A percentile compares a stretch with the other conserved stretches of the same genome.
These are phyloP conservation scores for Tryphoninae sp. DNA, from an alignment of 2,888 invertebrate species.

Conservation along the genomic window DNA sequence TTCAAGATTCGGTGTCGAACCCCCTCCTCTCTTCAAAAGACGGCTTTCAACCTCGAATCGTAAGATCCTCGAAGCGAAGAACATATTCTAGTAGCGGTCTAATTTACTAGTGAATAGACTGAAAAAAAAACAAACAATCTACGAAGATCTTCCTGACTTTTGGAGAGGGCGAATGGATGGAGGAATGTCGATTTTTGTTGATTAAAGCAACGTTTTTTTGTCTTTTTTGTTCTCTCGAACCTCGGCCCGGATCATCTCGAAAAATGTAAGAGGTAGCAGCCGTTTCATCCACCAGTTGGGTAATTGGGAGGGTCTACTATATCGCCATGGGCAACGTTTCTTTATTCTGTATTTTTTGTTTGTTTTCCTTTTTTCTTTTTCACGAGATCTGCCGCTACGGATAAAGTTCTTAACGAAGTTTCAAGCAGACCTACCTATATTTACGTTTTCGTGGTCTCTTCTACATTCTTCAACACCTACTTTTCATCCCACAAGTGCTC, in stretches of 20 bases:
- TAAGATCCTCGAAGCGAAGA: too few species aligned
- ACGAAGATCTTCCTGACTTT: not conserved
- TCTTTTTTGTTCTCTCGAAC: too few species aligned
- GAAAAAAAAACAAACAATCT: too few species aligned
- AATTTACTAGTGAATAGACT: too few species aligned
- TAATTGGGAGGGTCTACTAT: conserved; percentile 49
- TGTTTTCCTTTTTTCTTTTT: conserved; percentile 8
- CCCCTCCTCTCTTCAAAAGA: not conserved
- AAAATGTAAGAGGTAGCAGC: conserved; percentile 5
- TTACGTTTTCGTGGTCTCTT: not conserved
- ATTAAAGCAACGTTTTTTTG: conserved; percentile 39
- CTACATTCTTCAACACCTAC: not conserved
- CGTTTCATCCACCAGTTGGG: conserved; percentile 27
- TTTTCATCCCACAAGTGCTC: too few species aligned
- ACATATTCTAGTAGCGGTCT: too few species aligned
- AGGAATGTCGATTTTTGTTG: conserved; percentile 15
- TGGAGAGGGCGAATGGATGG: not conserved
- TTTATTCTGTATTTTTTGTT: not conserved
- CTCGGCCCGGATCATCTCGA: not conserved
- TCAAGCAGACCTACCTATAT: conserved; percentile 33
- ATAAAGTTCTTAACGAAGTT: conserved; percentile 33
- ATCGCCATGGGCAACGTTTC: conserved; percentile 39
- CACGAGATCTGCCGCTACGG: conserved; percentile 4
- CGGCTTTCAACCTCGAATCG: too few species aligned
- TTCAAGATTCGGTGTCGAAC: not conserved